Base-by-base conservation (phyloP, 2,797 vertebrate species). In the Diceros bicornis region DNA sequence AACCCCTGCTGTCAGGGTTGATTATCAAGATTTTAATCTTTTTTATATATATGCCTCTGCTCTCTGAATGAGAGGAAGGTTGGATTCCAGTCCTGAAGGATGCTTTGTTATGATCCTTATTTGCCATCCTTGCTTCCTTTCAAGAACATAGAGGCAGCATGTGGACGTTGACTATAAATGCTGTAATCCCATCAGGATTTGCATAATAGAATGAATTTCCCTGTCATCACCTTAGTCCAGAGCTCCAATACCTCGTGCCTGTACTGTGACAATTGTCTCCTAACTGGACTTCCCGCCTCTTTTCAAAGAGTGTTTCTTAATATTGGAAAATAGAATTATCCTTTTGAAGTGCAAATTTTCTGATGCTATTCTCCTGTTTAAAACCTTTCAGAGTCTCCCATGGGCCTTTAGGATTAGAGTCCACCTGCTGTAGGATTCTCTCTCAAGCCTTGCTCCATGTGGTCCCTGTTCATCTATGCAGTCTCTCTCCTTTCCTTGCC, bases 1-100 rank as follows among this genome's bases (percentile, higher is more conserved):
- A 89, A 83, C 9, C 13, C n/a, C n/a, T 82, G 89, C 61, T 85
- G 64, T 94, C 91, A 88, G 44, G 3, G 16, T 13, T 96, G 82
- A n/a, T 96, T 47, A 81, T 96, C 78, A 85, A 81, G 75, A 92
- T 88, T 41, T 11, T 64, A 78, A 78, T 94, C 81, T 74, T 72
- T 72, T 74, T 6, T 32, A 37, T 32, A 47, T 12, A 37, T 7
- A n/a, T 5, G 32, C 13, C 27, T 86, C 20, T 72, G 55, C 17
- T 95, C 21, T 77, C 57, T 57, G 68, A 79, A 68, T 78, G 78
- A 93, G 50, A 68, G 52, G 9, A 85, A 87, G 59, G 17, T 64
- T 82, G 32, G 25, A 55, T 62, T 4, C 44, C 68, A 25, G n/a
- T 62, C 55, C 92, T 29, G 20, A 89, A 81, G 18, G 13, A 52